Percentiles rank a stretch among this genome's conserved stretches.
Evolutionary conservation across 2,888 invertebrate genomes (phyloP).

Genomic region (Xanthorhoe spadicearia): DNA sequence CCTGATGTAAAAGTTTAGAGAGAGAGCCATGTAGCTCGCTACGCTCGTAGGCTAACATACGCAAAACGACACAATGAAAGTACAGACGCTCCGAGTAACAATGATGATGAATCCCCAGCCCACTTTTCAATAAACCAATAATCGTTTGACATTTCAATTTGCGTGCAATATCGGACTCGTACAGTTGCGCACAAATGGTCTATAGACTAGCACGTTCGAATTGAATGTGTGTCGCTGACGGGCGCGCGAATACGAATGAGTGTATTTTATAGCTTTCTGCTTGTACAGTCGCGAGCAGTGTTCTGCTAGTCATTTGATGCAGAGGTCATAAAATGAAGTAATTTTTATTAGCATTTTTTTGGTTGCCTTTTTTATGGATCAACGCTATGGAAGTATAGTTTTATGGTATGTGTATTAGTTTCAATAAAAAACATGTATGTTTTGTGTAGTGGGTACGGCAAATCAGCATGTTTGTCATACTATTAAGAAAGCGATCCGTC

Average conservation of each 20-base stretch:
- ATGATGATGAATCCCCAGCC: background rate
- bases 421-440: too few species aligned
- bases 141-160: slow-evolving; percentile 37
- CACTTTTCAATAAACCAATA: slow-evolving; percentile 22
- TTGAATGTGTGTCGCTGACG: slow-evolving; percentile 38
- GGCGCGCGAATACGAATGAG: slow-evolving; percentile 35
- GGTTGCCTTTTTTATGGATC: background rate
- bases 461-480: too few species aligned
- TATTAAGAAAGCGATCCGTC: too few species aligned
- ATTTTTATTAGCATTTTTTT: background rate
- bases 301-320: background rate
- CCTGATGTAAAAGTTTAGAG: too few species aligned
- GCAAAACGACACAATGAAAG: background rate
- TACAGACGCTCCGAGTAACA: background rate
- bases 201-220: slow-evolving; percentile 32
- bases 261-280: slow-evolving; percentile 33
- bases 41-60: too few species aligned
- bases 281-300: slow-evolving; percentile 19
- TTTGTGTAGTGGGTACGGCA: too few species aligned
- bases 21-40: too few species aligned
- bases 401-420: too few species aligned
- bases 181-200: slow-evolving; percentile 32
- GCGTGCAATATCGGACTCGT: slow-evolving; percentile 29
- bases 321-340: background rate
- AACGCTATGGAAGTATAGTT: too few species aligned